phyloP scores from a whole-genome alignment of 2,888 invertebrate genomes.

The Lasioglossum morio region DNA sequence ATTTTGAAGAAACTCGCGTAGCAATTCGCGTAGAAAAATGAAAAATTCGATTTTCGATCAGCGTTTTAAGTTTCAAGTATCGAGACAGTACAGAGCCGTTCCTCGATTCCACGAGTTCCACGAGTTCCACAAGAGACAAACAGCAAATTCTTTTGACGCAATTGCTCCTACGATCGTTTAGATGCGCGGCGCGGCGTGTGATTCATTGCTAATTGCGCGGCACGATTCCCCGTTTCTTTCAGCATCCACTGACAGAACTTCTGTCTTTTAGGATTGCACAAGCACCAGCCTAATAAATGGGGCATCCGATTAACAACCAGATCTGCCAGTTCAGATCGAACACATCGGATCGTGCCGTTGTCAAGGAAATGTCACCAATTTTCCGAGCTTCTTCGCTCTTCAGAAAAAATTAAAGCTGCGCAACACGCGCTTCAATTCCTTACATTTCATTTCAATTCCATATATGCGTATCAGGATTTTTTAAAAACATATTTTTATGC shows the following conservation, averaged over 20 bases:
- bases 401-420: background rate
- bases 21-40: background rate
- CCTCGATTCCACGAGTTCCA: background rate
- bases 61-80: background rate
- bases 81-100: background rate
- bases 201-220: conserved; percentile 72
- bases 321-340: conserved; percentile 29
- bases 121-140: conserved; percentile 10
- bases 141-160: conserved; percentile 66
- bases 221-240: conserved; percentile 64
- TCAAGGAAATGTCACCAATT: background rate
- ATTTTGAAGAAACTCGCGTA: background rate
- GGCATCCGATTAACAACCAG: conserved; percentile 36
- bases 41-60: background rate
- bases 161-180: conserved; percentile 64
- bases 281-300: conserved; percentile 24
- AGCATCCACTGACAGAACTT: conserved; percentile 31
- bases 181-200: conserved; percentile 67
- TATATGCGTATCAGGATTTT: too few species aligned
- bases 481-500: background rate
- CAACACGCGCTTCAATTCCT: background rate
- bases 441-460: background rate
- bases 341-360: background rate
- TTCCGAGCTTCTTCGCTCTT: background rate
- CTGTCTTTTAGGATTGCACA: conserved; percentile 32